Conservation (phyloP, 1,140 invertebrate species). For the Drosophila orosa region DNA sequence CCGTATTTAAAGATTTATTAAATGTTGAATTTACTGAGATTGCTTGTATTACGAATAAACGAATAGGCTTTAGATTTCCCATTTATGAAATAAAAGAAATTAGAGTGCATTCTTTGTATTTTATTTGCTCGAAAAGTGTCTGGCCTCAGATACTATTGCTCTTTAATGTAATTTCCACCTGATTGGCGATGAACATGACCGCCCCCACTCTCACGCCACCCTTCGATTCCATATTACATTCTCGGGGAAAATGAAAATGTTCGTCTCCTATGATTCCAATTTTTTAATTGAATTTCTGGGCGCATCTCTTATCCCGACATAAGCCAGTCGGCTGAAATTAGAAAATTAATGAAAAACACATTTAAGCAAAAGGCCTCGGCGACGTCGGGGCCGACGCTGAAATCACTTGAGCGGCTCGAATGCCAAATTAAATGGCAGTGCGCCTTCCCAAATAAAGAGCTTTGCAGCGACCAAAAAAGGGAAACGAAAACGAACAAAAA, state of each 20-base stretch:
- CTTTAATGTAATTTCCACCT: constrained; percentile 19
- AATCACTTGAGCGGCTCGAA: constrained; percentile 68
- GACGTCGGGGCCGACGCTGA: constrained; percentile 27
- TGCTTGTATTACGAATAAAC: neutral
- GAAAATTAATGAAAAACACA: constrained; percentile 73
- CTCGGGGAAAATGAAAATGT: constrained; percentile 12
- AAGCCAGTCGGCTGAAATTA: constrained; percentile 71
- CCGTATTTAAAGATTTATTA: constrained; percentile 8
- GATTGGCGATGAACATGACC: constrained; percentile 1
- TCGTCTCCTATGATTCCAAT: constrained; percentile 33
- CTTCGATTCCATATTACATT: constrained; percentile 25
- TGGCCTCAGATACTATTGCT: neutral
- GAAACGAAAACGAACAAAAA: constrained; percentile 53
- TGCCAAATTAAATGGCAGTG: constrained; percentile 38
- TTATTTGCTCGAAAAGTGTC: neutral
- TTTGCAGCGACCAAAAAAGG: constrained; percentile 29
- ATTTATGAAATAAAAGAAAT: neutral
- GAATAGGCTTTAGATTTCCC: neutral
- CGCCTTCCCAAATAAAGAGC: constrained; percentile 18
- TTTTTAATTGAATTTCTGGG: constrained; percentile 59
- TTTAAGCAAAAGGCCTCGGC: constrained; percentile 48
- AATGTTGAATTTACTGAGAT: neutral
- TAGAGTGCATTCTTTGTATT: neutral
- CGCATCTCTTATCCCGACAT: constrained; percentile 51
- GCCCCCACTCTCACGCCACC: neutral